phyloP scores from a whole-genome alignment of 1,140 invertebrate species.

The Heliconius melpomene region DNA sequence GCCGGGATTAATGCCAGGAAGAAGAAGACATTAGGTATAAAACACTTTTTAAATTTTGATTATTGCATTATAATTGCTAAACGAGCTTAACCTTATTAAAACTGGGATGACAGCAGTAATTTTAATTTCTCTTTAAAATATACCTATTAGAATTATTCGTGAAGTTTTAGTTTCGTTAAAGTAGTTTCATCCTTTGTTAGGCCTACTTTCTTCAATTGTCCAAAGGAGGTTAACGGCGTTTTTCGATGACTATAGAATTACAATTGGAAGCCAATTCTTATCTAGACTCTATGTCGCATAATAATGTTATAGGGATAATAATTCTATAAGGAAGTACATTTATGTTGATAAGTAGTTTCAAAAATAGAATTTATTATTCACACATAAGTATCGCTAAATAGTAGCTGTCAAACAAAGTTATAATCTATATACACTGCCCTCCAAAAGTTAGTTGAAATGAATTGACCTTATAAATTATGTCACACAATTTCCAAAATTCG shows the following conservation, averaged over 20 bases:
- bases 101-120: background rate
- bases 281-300: slow-evolving; percentile 49
- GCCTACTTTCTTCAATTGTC: slow-evolving; percentile 65
- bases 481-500: too few species aligned
- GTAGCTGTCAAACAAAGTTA: too few species aligned
- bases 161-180: slow-evolving; percentile 19
- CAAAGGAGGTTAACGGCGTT: slow-evolving; percentile 73
- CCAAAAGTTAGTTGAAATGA: too few species aligned
- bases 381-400: background rate
- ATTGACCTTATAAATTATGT: too few species aligned
- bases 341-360: background rate
- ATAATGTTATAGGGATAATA: slow-evolving; percentile 51
- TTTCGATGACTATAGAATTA: slow-evolving; percentile 63
- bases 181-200: slow-evolving; percentile 38
- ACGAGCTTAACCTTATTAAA: too few species aligned
- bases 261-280: slow-evolving; percentile 49
- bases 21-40: too few species aligned
- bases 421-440: too few species aligned
- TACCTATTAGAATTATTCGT: background rate
- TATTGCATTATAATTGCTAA: too few species aligned
- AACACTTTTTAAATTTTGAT: too few species aligned
- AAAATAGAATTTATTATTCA: background rate
- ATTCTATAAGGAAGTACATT: slow-evolving; percentile 20
- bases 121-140: background rate
- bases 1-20: too few species aligned